Evolutionary conservation across 1,140 invertebrate species (phyloP).

Genomic region (Polyergus mexicanus): DNA sequence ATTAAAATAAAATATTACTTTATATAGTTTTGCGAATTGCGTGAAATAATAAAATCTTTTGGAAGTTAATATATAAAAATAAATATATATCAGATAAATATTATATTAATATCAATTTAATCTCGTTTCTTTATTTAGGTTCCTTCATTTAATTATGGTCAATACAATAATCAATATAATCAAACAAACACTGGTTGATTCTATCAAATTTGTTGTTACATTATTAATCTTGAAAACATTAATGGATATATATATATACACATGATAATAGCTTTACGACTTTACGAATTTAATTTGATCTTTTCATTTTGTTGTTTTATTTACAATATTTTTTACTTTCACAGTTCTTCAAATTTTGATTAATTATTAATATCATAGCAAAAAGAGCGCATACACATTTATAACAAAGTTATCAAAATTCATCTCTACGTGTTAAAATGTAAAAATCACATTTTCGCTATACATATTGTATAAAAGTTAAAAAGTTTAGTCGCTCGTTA

Average conservation of each 20-base stretch:
- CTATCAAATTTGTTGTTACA: not conserved
- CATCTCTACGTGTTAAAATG: not conserved
- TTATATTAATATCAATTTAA: not conserved
- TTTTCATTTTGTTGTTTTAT: not conserved
- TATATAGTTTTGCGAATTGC: not conserved
- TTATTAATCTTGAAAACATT: not conserved
- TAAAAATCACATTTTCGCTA: not conserved
- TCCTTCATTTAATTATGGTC: not conserved
- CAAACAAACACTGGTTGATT: not conserved
- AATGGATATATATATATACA: not conserved
- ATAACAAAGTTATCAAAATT: not conserved
- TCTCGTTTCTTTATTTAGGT: not conserved
- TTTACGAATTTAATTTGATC: not conserved
- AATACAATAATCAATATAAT: no score
- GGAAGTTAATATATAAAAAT: not conserved
- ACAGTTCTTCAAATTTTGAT: not conserved
- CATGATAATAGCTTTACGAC: not conserved
- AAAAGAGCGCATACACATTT: not conserved
- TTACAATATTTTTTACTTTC: not conserved
- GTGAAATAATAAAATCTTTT: not conserved
- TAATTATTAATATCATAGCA: not conserved
- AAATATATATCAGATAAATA: not conserved
- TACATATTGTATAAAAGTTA: conserved; percentile 6
- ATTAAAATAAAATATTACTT: not conserved
- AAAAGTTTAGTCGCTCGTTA: not conserved